These are phyloP conservation scores for Bugulina stolonifera DNA, from an alignment of 2,888 invertebrate genomes.

Conservation along the genomic window DNA sequence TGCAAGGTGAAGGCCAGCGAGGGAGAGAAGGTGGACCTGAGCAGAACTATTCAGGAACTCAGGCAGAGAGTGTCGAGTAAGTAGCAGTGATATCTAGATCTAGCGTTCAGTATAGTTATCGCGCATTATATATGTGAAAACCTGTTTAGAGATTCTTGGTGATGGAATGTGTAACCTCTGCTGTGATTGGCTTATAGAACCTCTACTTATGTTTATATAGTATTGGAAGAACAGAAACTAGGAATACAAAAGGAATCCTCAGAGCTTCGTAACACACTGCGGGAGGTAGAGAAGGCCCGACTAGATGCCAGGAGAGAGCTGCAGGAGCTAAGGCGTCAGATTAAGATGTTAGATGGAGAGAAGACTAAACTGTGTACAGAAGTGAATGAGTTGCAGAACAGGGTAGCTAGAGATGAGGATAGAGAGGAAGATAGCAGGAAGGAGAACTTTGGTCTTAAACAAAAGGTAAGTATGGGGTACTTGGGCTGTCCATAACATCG, in stretches of 20 bases:
- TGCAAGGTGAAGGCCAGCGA: slow-evolving; percentile 76
- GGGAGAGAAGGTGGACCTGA: slow-evolving; percentile 76
- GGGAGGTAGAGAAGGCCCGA: slow-evolving; percentile 69
- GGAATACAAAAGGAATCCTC: slow-evolving; percentile 71
- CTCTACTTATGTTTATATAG: slow-evolving; percentile 55
- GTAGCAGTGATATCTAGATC: no score
- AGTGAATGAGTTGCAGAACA: slow-evolving; percentile 49
- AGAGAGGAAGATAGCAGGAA: slow-evolving; percentile 52
- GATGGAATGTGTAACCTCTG: not conserved
- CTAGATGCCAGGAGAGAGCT: slow-evolving; percentile 67
- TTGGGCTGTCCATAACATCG: no score
- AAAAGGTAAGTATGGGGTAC: slow-evolving; percentile 50
- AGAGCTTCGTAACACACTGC: slow-evolving; percentile 64
- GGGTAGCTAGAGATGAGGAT: slow-evolving; percentile 52
- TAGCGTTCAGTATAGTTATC: no score
- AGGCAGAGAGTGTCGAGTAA: slow-evolving; percentile 42
- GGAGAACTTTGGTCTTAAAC: slow-evolving; percentile 53
- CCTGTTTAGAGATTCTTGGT: no score
- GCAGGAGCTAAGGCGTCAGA: slow-evolving; percentile 53
- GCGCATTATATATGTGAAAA: no score
- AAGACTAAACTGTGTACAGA: slow-evolving; percentile 51
- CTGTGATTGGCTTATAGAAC: not conserved
- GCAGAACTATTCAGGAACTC: slow-evolving; percentile 70
- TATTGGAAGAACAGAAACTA: slow-evolving; percentile 74
- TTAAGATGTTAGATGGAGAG: slow-evolving; percentile 52